phyloP scores from a whole-genome alignment of 2,888 invertebrate species.

The Stenodema calcarata region DNA sequence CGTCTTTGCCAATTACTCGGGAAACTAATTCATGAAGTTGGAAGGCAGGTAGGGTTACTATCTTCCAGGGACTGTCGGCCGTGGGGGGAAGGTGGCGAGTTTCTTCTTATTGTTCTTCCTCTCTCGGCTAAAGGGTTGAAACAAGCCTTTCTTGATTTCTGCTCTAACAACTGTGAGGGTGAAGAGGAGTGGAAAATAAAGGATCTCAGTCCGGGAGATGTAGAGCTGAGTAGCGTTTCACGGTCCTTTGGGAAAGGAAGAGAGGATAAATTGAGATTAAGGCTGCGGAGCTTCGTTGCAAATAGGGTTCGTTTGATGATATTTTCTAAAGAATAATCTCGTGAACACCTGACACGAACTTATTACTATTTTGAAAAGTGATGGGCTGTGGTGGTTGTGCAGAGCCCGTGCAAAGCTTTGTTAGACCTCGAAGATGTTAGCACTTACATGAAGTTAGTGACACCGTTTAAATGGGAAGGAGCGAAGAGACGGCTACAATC shows the following conservation, averaged over 20 bases:
- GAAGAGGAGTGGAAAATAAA: not conserved
- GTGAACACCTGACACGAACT: not conserved
- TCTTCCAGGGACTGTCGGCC: not conserved
- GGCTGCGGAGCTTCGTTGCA: not conserved
- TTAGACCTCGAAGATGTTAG: too few relatives aligned
- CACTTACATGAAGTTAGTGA: too few relatives aligned
- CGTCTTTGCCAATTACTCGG: not conserved
- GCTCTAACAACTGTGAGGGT: not conserved
- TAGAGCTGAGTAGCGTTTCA: not conserved
- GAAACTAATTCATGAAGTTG: conserved; percentile 3
- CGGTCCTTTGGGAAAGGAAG: not conserved
- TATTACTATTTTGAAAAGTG: not conserved
- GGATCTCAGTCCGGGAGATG: not conserved
- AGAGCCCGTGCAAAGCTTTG: too few relatives aligned
- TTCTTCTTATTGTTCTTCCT: not conserved
- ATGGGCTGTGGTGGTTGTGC: too few relatives aligned
- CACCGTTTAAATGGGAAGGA: too few relatives aligned
- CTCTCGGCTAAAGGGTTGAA: not conserved
- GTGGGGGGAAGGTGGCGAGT: not conserved
- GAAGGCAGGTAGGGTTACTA: not conserved
- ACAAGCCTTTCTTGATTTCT: not conserved
- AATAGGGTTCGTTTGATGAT: not conserved
- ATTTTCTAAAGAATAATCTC: not conserved
- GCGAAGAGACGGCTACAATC: too few relatives aligned
- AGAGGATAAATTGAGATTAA: not conserved